Evolutionary conservation across 2,113 vertebrate species (phyloP).

Genomic region (Odocoileus hemionus): DNA sequence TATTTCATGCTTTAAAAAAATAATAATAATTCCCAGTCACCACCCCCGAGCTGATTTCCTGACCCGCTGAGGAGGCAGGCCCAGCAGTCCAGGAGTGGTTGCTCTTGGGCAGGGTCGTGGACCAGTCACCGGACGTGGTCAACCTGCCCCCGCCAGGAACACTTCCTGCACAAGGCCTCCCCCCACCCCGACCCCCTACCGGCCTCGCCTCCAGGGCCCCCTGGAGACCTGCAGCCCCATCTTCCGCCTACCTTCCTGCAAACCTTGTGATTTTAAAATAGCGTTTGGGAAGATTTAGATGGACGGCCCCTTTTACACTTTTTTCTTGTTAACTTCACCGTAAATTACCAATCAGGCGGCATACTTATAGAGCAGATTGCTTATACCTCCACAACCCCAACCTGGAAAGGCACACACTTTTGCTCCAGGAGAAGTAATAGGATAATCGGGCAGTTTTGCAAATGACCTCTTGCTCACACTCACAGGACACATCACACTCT

Average conservation of each 20-base stretch:
- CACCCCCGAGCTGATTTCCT: background rate
- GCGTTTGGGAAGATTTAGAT: background rate
- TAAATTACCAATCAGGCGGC: background rate
- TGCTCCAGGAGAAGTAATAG: background rate
- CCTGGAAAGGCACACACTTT: background rate
- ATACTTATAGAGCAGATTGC: background rate
- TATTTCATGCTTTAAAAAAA: background rate
- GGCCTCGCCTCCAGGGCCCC: fast-evolving
- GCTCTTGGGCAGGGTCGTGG: background rate
- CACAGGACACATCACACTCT: background rate
- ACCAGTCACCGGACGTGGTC: background rate
- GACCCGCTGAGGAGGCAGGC: background rate
- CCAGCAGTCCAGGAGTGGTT: background rate
- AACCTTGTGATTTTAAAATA: background rate
- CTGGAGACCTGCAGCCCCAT: background rate
- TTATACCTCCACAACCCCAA: background rate
- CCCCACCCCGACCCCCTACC: too few relatives aligned
- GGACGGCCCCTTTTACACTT: background rate
- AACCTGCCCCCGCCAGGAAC: background rate
- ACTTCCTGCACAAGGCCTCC: background rate
- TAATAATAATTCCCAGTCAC: background rate
- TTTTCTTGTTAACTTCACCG: background rate
- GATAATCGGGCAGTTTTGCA: constrained; percentile 13
- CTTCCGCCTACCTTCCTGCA: background rate
- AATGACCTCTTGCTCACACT: background rate